Evolutionary conservation across 2,797 vertebrate species (phyloP).

Genomic region (Tolypeutes matacus): DNA sequence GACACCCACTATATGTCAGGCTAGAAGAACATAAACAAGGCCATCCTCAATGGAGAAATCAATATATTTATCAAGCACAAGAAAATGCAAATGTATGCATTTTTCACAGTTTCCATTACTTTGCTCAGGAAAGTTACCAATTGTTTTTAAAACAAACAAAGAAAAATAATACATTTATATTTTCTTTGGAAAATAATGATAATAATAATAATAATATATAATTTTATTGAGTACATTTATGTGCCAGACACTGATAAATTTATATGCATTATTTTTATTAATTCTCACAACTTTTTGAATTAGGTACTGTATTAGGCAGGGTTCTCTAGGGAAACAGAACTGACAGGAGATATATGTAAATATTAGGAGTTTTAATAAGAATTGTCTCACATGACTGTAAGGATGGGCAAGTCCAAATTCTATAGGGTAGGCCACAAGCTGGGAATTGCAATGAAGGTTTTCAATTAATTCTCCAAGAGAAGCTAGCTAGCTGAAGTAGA

Average conservation of each 20-base stretch:
- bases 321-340: no score
- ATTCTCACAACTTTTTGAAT: neutral
- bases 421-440: no score
- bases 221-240: neutral
- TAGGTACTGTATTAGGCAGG: no score
- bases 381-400: no score
- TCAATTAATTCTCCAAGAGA: no score
- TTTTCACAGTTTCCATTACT: neutral
- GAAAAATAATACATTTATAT: neutral
- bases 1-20: neutral
- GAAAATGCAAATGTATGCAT: neutral
- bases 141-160: neutral
- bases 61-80: slow-evolving; percentile 28
- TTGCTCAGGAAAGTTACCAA: neutral
- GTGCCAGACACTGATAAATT: neutral
- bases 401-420: no score
- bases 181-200: neutral
- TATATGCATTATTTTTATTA: neutral
- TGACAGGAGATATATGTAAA: no score
- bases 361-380: no score
- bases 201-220: slow-evolving; percentile 4
- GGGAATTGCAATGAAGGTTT: no score
- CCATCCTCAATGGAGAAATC: neutral
- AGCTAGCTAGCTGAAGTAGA: no score
- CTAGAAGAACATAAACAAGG: neutral